Evolutionary conservation across 2,113 vertebrate species (phyloP).

Genomic region (Nothobranchius furzeri): DNA sequence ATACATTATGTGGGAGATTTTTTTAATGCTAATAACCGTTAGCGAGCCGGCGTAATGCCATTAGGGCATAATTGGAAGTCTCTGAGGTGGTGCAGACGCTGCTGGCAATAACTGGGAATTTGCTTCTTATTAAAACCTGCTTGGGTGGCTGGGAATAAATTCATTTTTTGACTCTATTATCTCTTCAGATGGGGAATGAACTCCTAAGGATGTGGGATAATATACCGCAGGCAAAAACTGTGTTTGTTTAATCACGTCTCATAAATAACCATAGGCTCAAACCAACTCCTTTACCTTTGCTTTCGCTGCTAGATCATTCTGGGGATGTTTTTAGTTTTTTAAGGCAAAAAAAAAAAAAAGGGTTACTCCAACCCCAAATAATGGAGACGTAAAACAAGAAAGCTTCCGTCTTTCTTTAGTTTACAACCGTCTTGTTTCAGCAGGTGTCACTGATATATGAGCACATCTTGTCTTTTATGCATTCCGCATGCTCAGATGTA

Average conservation of each 20-base stretch:
- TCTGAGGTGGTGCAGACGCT: conserved; percentile 66
- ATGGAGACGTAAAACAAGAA: conserved; percentile 4
- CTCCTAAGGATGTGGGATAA: conserved; percentile 31
- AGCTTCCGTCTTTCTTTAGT: conserved; percentile 2
- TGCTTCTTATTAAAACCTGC: conserved; percentile 78
- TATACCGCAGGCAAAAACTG: conserved; percentile 38
- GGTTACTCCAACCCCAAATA: not conserved
- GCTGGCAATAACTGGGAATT: conserved; percentile 74
- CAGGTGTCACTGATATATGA: conserved; percentile 3
- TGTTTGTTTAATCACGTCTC: conserved; percentile 26
- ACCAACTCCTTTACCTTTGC: conserved; percentile 19
- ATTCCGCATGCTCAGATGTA: conserved; percentile 14
- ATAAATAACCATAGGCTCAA: conserved; percentile 31
- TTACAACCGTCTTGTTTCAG: not conserved
- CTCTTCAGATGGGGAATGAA: conserved; percentile 59
- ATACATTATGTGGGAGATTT: conserved; percentile 36
- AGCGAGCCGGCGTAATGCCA: conserved; percentile 58
- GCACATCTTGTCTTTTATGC: conserved; percentile 22
- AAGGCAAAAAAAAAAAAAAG: not conserved
- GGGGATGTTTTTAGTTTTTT: conserved; percentile 8
- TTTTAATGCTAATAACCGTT: conserved; percentile 68
- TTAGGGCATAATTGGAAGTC: conserved; percentile 64
- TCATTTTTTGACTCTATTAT: conserved; percentile 77
- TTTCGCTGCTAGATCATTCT: conserved; percentile 26
- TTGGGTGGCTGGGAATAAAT: conserved; percentile 75